A percentile compares a stretch with the other conserved stretches of the same genome.
phyloP scores from a whole-genome alignment of 2,113 vertebrate genomes.

The Chionis minor region DNA sequence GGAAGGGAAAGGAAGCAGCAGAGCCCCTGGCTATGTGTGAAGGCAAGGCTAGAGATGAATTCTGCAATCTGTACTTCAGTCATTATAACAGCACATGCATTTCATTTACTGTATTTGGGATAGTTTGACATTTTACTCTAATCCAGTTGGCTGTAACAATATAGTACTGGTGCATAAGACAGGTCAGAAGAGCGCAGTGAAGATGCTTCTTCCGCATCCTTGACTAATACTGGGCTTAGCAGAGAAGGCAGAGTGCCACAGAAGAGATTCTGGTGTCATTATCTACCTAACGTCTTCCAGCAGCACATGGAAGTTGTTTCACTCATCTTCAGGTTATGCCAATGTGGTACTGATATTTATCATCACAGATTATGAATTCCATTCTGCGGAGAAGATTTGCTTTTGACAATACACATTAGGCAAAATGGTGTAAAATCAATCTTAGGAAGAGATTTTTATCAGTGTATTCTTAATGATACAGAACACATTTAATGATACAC shows the following conservation, averaged over 20 bases:
- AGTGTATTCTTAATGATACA: background rate
- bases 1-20: background rate
- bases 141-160: background rate
- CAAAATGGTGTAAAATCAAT: background rate
- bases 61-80: background rate
- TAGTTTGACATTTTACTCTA: background rate
- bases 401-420: background rate
- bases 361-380: background rate
- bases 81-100: background rate
- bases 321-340: background rate
- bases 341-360: background rate
- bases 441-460: background rate
- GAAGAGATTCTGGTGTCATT: background rate
- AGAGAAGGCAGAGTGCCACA: background rate
- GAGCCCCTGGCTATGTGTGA: background rate
- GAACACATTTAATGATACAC: background rate
- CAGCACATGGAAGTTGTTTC: background rate
- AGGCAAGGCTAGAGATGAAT: background rate
- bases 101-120: background rate
- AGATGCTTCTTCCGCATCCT: background rate
- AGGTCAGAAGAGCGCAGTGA: background rate
- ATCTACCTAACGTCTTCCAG: background rate
- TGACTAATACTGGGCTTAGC: background rate
- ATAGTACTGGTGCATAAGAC: background rate
- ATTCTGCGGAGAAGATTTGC: background rate